phyloP scores from a whole-genome alignment of 2,113 vertebrate genomes.

The Neomonachus schauinslandi region DNA sequence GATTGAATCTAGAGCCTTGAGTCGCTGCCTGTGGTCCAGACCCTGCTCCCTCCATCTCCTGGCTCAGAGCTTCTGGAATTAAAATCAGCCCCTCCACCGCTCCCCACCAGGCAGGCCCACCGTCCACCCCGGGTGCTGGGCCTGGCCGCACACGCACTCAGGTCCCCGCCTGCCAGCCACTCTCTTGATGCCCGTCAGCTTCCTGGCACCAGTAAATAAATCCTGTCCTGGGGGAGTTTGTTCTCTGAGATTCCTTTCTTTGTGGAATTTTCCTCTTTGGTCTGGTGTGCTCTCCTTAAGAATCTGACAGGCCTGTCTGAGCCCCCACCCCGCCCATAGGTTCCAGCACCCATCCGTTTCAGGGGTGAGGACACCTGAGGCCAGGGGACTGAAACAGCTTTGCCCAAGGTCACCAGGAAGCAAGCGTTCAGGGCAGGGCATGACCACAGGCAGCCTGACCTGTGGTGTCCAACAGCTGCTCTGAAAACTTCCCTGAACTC shows the following conservation, averaged over 20 bases:
- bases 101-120: neutral
- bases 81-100: no score
- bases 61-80: neutral
- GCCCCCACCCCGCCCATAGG: fast-evolving
- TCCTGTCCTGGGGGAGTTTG: neutral
- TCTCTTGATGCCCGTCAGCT: fast-evolving
- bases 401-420: neutral
- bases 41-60: neutral
- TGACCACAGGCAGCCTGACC: neutral
- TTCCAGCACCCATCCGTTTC: neutral
- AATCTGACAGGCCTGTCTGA: neutral
- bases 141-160: fast-evolving
- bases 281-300: neutral
- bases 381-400: neutral
- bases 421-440: fast-evolving
- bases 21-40: neutral
- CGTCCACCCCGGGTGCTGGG: neutral
- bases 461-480: neutral
- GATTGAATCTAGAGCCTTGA: slow-evolving; percentile 54
- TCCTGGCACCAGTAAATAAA: neutral
- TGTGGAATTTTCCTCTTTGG: neutral
- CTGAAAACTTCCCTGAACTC: neutral
- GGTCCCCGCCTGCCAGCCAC: fast-evolving
- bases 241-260: neutral
- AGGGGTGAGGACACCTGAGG: neutral